Evolutionary conservation across 2,113 vertebrate genomes (phyloP).

Genomic region (Podarcis muralis): DNA sequence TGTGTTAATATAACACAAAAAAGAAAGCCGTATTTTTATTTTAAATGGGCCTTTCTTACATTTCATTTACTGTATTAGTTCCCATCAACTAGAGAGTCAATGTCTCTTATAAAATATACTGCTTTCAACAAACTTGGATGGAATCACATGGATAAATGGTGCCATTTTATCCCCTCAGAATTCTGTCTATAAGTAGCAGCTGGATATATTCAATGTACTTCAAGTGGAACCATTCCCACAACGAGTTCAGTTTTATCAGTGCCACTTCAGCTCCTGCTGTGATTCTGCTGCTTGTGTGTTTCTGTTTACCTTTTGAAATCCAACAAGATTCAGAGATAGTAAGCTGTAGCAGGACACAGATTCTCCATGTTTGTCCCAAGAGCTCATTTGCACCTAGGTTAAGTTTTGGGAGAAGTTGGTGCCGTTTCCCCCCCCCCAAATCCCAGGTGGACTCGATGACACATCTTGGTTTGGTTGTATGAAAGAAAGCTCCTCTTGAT

Average conservation of each 20-base stretch:
- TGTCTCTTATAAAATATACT: background rate
- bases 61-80: slow-evolving; percentile 3
- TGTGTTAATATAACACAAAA: background rate
- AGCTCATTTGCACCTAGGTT: background rate
- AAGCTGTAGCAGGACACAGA: background rate
- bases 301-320: background rate
- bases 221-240: background rate
- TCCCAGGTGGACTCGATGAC: background rate
- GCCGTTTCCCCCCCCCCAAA: background rate
- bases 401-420: background rate
- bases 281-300: slow-evolving; percentile 1
- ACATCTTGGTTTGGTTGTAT: background rate
- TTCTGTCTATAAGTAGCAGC: background rate
- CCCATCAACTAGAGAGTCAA: background rate
- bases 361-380: background rate
- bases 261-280: background rate
- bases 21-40: background rate
- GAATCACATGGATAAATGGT: background rate
- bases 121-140: background rate
- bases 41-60: background rate
- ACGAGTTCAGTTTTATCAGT: slow-evolving; percentile 17
- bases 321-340: background rate
- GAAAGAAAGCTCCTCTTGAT: background rate
- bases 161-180: background rate
- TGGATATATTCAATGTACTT: background rate